Base-by-base conservation (phyloP, 2,888 invertebrate species). In the Callyntrura guangdongensis region DNA sequence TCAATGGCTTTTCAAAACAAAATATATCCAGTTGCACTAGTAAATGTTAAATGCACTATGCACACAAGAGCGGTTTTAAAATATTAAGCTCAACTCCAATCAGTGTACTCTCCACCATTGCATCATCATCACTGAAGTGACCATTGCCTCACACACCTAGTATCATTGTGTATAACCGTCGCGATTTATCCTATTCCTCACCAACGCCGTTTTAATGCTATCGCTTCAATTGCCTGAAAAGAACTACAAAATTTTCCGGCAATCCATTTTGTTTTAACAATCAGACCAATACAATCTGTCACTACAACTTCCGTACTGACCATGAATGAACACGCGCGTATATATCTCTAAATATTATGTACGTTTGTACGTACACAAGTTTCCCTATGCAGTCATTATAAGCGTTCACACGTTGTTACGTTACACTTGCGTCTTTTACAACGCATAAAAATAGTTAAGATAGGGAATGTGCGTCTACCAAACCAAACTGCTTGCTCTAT, bases 161-260 rank as follows among this genome's bases (percentile, higher is more conserved):
- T 67, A 14, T 12, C 27, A n/a, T 61, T 61, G 20, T 61, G 20
- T 61, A 22, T 69, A 69, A 69, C 69, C 69, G 45, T 27, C 45
- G 5, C 14, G 20, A 20, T 77, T 0, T 49, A 17, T 11, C 81
- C 81, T 56, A 14, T 59, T 25, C 22, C 17, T 3, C 69, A 17
- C n/a, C 17, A 61, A n/a, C 27, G 45, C 17, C 11, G 20, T n/a
- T 81, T 81, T 61, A 64, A 49, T 82, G 85, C 59, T 81, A 56
- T 69, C 89, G 56, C 89, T 86, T 86, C 86, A 86, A 81, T 64
- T 36, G 86, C 82, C 59, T 69, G 49, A 64, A 86, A 67, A 72
- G 77, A 89, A 91, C 91, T 91, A 91, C 89, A 91, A 91, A 91
- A 86, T 67, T 74, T 91, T 89, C 91, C 89, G 89, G 89, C 89